A percentile compares a stretch with the other conserved stretches of the same genome.
phyloP scores from a whole-genome alignment of 2,113 vertebrate species.

The Myanophis thanlyinensis region DNA sequence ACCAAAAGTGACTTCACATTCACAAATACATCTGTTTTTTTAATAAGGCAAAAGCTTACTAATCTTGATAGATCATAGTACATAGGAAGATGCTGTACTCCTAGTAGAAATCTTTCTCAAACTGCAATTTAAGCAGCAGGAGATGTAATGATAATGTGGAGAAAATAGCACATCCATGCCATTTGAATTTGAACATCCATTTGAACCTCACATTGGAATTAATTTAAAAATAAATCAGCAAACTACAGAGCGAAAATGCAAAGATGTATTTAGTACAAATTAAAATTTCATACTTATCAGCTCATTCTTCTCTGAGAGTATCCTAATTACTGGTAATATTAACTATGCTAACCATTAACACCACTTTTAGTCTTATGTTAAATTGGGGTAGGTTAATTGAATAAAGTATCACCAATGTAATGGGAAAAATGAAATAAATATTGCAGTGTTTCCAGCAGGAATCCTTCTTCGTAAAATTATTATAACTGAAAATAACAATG shows the following conservation, averaged over 20 bases:
- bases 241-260: background rate
- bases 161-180: background rate
- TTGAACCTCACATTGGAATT: background rate
- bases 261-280: background rate
- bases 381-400: background rate
- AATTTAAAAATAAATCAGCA: background rate
- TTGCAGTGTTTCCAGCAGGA: slow-evolving; percentile 9
- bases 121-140: background rate
- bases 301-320: background rate
- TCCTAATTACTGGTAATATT: background rate
- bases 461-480: slow-evolving; percentile 31
- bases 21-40: background rate
- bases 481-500: slow-evolving; percentile 15
- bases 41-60: background rate
- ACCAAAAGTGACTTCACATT: background rate
- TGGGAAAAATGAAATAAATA: background rate
- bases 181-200: background rate
- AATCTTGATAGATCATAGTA: background rate
- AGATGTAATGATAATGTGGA: background rate
- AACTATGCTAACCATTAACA: background rate
- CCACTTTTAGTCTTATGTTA: background rate
- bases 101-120: background rate
- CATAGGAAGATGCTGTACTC: no score
- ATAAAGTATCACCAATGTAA: background rate
- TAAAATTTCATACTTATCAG: background rate